These are phyloP conservation scores for Corvus hawaiiensis DNA, from an alignment of 2,113 vertebrate genomes.

Conservation along the genomic window DNA sequence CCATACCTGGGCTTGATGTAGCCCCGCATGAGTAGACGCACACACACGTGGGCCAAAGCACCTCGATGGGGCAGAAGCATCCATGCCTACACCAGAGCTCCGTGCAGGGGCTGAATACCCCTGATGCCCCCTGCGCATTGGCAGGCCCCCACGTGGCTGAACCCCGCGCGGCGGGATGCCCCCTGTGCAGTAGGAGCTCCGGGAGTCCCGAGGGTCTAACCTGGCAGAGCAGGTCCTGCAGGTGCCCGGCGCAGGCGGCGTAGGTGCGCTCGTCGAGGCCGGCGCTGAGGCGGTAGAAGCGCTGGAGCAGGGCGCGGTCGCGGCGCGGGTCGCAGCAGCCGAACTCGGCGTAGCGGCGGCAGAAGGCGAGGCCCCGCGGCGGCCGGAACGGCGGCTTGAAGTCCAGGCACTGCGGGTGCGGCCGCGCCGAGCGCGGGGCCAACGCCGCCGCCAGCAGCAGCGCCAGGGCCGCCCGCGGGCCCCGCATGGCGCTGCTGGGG, in stretches of 20 bases:
- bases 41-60: neutral
- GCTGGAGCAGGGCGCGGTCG: constrained; percentile 79
- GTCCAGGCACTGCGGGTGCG: constrained; percentile 93
- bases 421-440: constrained; percentile 29
- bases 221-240: constrained; percentile 91
- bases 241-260: constrained; percentile 78
- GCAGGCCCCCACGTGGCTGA: accelerated
- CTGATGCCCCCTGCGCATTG: neutral
- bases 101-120: neutral
- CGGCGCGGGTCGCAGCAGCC: constrained; percentile 85
- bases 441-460: constrained; percentile 21
- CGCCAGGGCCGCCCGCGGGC: neutral
- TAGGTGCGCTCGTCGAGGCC: constrained; percentile 71
- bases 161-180: neutral
- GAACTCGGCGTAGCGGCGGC: constrained; percentile 84
- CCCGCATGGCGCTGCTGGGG: too few relatives aligned
- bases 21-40: neutral
- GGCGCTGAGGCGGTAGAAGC: constrained; percentile 79
- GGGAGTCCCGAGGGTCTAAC: constrained; percentile 61
- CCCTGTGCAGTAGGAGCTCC: accelerated
- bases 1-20: neutral
- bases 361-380: constrained; percentile 79
- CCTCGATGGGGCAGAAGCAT: accelerated
- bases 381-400: constrained; percentile 93
- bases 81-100: neutral